phyloP scores from a whole-genome alignment of 2,888 invertebrate species.

The Cryptocephalus primarius region DNA sequence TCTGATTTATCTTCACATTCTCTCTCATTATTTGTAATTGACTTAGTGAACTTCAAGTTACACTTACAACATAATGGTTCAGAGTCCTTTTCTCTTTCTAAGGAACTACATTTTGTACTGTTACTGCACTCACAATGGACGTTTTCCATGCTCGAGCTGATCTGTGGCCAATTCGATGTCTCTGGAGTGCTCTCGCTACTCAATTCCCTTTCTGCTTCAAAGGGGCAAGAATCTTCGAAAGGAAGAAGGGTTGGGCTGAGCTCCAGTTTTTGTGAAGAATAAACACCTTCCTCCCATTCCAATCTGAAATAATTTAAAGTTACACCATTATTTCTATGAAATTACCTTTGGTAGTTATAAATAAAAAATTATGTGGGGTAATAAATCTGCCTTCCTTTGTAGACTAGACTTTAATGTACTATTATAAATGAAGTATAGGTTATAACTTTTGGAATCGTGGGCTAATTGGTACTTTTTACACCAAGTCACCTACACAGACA shows the following conservation, averaged over 20 bases:
- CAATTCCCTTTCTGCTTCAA: not conserved
- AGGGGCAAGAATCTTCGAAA: conserved; percentile 12
- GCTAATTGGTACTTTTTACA: too few species aligned
- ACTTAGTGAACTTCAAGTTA: conserved; percentile 18
- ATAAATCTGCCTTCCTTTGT: too few species aligned
- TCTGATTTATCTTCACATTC: conserved; percentile 10
- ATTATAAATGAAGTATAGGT: too few species aligned
- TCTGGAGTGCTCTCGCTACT: not conserved
- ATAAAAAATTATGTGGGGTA: too few species aligned
- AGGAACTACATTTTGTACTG: conserved; percentile 26
- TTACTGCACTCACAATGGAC: conserved; percentile 14
- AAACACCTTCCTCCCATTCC: conserved; percentile 45
- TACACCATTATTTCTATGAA: too few species aligned
- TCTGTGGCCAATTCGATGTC: not conserved
- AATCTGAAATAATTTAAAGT: conserved; percentile 33
- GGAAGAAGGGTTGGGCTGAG: conserved; percentile 41
- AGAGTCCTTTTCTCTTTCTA: conserved; percentile 12
- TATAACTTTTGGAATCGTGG: too few species aligned
- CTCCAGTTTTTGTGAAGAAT: conserved; percentile 35
- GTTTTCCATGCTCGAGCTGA: not conserved
- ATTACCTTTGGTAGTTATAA: too few species aligned
- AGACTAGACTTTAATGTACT: too few species aligned
- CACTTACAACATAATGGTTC: conserved; percentile 14
- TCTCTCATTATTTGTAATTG: conserved; percentile 10
- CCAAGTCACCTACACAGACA: too few species aligned